A percentile compares a stretch with the other conserved stretches of the same genome.
Evolutionary conservation across 1,140 invertebrate genomes (phyloP).

Genomic region (Homalodisca vitripennis): DNA sequence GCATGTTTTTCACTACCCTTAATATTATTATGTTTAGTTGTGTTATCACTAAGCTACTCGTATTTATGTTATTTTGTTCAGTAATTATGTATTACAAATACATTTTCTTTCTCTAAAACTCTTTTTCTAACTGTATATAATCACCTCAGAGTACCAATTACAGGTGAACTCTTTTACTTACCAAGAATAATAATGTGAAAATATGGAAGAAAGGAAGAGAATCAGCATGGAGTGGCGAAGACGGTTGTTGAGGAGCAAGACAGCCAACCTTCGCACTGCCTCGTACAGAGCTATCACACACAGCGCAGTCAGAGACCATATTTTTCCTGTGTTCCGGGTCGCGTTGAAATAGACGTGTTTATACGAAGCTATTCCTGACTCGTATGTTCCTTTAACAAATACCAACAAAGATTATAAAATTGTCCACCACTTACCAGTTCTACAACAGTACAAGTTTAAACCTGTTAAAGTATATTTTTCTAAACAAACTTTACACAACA

Average conservation of each 20-base stretch:
- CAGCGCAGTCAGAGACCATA: conserved; percentile 69
- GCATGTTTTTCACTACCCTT: too few relatives aligned
- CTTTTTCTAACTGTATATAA: background rate
- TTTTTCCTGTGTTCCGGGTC: conserved; percentile 70
- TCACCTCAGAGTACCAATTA: too few relatives aligned
- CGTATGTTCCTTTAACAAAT: conserved; percentile 64
- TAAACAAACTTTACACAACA: too few relatives aligned
- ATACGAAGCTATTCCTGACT: conserved; percentile 69
- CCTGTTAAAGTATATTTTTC: too few relatives aligned
- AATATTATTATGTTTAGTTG: too few relatives aligned
- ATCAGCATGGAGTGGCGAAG: conserved; percentile 67
- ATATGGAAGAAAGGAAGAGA: conserved; percentile 67
- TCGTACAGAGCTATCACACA: conserved; percentile 70
- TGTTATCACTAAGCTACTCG: too few relatives aligned
- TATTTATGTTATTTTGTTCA: too few relatives aligned
- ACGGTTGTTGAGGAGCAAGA: conserved; percentile 55
- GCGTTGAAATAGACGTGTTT: conserved; percentile 85
- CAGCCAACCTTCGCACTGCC: conserved; percentile 62
- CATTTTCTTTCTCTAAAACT: background rate
- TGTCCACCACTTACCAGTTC: too few relatives aligned
- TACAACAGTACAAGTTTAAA: too few relatives aligned
- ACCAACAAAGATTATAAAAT: background rate
- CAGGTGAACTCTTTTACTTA: too few relatives aligned
- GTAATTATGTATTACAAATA: too few relatives aligned
- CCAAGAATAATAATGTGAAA: conserved; percentile 81